These are phyloP conservation scores for Menidia beryllina DNA, from an alignment of 2,113 vertebrate species.

Conservation along the genomic window DNA sequence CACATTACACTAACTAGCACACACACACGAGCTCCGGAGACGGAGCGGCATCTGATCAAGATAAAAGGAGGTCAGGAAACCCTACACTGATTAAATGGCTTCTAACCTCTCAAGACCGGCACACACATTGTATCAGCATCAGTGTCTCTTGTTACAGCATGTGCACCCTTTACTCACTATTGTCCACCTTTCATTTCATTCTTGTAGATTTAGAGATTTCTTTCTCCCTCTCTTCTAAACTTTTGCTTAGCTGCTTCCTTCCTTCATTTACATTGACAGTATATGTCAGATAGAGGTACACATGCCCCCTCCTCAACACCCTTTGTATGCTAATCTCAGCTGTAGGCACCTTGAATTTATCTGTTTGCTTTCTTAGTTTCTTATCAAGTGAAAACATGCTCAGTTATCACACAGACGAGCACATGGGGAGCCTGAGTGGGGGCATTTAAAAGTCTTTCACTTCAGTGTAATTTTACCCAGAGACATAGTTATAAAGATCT, in stretches of 20 bases:
- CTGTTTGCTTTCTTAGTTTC: slow-evolving; percentile 33
- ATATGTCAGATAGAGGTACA: background rate
- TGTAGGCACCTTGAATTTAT: slow-evolving; percentile 53
- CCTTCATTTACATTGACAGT: slow-evolving; percentile 1
- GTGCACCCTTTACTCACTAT: background rate
- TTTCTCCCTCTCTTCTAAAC: background rate
- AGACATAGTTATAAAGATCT: slow-evolving; percentile 11
- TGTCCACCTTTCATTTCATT: background rate
- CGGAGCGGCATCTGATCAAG: slow-evolving; percentile 57
- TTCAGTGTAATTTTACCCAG: slow-evolving; percentile 8
- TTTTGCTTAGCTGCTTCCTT: background rate
- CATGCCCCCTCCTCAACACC: slow-evolving; percentile 2
- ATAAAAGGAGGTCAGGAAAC: slow-evolving; percentile 72
- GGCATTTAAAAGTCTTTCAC: slow-evolving; percentile 6
- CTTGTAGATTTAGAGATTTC: background rate
- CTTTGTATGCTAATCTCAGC: slow-evolving; percentile 64
- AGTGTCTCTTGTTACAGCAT: slow-evolving; percentile 36
- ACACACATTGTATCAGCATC: slow-evolving; percentile 27
- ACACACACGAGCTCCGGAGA: slow-evolving; percentile 28
- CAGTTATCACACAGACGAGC: slow-evolving; percentile 21
- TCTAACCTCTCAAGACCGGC: slow-evolving; percentile 48
- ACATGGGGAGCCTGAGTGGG: background rate
- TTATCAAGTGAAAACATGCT: slow-evolving; percentile 44
- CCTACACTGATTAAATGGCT: slow-evolving; percentile 72
- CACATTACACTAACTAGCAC: slow-evolving; percentile 14